These are phyloP conservation scores for Sphenopsis melanotis DNA, from an alignment of 2,797 vertebrate species.

Conservation along the genomic window DNA sequence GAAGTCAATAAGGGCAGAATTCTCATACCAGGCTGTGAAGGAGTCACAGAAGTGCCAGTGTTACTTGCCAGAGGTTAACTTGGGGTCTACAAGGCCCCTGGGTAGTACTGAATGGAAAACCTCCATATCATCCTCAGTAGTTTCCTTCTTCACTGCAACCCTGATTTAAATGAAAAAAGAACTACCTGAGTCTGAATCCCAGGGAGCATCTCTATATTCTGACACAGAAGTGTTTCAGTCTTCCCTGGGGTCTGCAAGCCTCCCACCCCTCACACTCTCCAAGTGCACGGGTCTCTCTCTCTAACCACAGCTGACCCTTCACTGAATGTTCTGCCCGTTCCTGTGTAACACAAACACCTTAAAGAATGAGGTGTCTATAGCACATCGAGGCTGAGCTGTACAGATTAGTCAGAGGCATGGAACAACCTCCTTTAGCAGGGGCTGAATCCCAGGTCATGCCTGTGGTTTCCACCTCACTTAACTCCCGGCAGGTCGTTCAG, in stretches of 20 bases:
- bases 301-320: not conserved
- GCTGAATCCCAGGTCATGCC: not conserved
- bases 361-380: not conserved
- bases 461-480: not conserved
- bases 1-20: slow-evolving; percentile 35
- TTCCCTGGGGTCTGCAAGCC: not conserved
- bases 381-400: not conserved
- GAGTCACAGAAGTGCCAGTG: not conserved
- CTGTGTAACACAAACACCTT: not conserved
- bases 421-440: not conserved
- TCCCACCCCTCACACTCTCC: not conserved
- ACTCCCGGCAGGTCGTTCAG: not conserved
- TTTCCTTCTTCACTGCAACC: not conserved
- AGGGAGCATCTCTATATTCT: not conserved
- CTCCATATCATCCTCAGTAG: not conserved
- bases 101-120: not conserved
- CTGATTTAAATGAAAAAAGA: not conserved
- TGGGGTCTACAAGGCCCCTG: not conserved
- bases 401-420: not conserved
- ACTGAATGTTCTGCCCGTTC: not conserved
- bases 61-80: not conserved
- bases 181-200: not conserved
- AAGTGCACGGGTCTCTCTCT: not conserved
- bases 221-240: not conserved
- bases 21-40: slow-evolving; percentile 5